Evolutionary conservation across 2,888 invertebrate genomes (phyloP), one percentile per base, ranked within the genome.

Genomic region (Bembecia ichneumoniformis): DNA sequence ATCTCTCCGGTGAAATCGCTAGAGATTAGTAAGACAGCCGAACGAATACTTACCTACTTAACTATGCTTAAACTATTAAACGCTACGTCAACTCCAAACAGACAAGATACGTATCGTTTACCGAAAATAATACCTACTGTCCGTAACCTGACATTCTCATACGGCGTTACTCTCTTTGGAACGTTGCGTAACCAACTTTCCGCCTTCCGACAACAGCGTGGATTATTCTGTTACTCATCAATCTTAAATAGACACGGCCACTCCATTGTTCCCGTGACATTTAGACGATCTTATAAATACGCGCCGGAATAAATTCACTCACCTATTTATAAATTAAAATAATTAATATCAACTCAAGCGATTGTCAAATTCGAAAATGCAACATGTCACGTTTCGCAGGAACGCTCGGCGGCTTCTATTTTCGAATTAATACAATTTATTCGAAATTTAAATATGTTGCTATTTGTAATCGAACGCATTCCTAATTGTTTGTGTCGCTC

Each of bases 241-340:
- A 84, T 84, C 82, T 82, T 67, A 70, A 78, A 82, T 81, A 81
- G 82, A 83, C 77, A 72, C 72, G 66, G 71, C 66, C 70, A 73
- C 74, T 74, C 74, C 73, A 82, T 86, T 84, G 84, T 86, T 82
- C 80, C 73, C 78, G 77, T 83, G 84, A 83, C 84, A 84, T 86
- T 86, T 86, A 76, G 63, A 79, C 68, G 71, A 77, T 77, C 72
- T 75, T 82, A 84, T 79, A 83, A 81, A 84, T 83, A 81, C 77
- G 65, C 64, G 68, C 68, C 68, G 64, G 69, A 73, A 77, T 72
- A 70, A 75, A 76, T 76, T 71, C 68, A 50, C 53, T 66, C 63
- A 63, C 60, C 71, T 73, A 73, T 71, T 71, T 74, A 71, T 72
- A 76, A 70, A 70, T 68, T 68, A 62, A 71, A 73, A 71, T 74